phyloP scores from a whole-genome alignment of 2,113 vertebrate species.

The Nanorana parkeri region DNA sequence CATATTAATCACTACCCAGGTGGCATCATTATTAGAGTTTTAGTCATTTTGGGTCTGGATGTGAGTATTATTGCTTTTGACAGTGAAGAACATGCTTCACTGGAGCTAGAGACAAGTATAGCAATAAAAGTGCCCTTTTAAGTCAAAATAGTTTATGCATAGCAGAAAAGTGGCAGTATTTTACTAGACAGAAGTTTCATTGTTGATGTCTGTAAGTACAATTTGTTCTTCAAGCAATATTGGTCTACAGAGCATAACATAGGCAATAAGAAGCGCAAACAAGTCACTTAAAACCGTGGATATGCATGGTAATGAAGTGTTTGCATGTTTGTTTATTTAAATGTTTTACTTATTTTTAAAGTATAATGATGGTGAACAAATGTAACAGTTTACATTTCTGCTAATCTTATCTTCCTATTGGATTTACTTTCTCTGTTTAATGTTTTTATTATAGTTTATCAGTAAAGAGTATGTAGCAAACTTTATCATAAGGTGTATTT shows the following conservation, averaged over 20 bases:
- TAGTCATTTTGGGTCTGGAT: background rate
- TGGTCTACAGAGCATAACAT: background rate
- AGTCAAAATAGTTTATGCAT: constrained; percentile 45
- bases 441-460: no score
- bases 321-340: no score
- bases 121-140: constrained; percentile 39
- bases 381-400: no score
- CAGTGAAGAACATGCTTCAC: constrained; percentile 44
- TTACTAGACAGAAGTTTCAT: constrained; percentile 33
- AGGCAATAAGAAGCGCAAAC: background rate
- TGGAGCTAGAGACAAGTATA: constrained; percentile 31
- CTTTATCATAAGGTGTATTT: no score
- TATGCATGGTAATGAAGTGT: no score
- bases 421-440: no score
- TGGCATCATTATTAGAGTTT: background rate
- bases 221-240: constrained; percentile 38
- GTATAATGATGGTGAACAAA: no score
- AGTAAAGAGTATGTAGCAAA: no score
- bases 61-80: constrained; percentile 41
- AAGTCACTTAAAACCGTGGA: background rate
- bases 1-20: constrained; percentile 7
- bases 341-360: no score
- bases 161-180: constrained; percentile 34
- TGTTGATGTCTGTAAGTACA: constrained; percentile 15
- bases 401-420: no score